Evolutionary conservation across 2,888 invertebrate species (phyloP).

Genomic region (Cactoblastis cactorum): DNA sequence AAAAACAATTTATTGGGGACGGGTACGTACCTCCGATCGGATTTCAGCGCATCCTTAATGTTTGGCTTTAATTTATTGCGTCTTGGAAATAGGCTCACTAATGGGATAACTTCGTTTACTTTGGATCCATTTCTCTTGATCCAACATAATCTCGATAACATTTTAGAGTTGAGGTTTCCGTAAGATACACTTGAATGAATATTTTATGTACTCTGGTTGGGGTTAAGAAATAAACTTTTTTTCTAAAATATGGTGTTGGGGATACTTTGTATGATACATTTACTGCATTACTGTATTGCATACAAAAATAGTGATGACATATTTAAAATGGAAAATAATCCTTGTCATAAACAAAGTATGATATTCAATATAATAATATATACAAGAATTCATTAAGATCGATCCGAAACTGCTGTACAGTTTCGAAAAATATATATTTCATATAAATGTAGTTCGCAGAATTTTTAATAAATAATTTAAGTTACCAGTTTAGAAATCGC

Average conservation of each 20-base stretch:
- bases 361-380: no score
- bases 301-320: no score
- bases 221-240: not conserved
- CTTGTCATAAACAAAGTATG: no score
- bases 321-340: no score
- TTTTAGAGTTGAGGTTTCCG: constrained; percentile 19
- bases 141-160: constrained; percentile 24
- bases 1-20: constrained; percentile 32
- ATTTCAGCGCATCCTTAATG: constrained; percentile 33
- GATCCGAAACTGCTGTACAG: no score
- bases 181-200: constrained; percentile 11
- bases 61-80: constrained; percentile 42
- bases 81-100: constrained; percentile 34
- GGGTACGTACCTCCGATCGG: constrained; percentile 29
- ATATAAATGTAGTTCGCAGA: no score
- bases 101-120: constrained; percentile 34
- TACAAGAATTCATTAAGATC: no score
- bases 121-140: constrained; percentile 27
- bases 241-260: not conserved
- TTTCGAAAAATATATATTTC: no score
- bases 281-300: no score
- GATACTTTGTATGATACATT: no score
- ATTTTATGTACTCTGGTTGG: not conserved
- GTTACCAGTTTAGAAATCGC: no score
- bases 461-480: no score